These are phyloP conservation scores for Phrynocephalus versicolor DNA, from an alignment of 2,113 vertebrate genomes.

Conservation along the genomic window DNA sequence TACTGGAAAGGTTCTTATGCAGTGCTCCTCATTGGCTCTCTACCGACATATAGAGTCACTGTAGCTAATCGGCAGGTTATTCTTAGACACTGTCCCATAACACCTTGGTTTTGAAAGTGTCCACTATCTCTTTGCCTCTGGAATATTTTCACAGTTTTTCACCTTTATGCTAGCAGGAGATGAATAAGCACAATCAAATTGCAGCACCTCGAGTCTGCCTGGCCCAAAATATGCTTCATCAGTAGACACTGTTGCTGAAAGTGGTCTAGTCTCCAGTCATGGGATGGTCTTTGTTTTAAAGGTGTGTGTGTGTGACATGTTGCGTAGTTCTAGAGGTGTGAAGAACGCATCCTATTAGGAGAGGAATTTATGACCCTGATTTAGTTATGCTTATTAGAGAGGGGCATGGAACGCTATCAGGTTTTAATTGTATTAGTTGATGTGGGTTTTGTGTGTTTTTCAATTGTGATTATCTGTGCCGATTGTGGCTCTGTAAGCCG, in stretches of 20 bases:
- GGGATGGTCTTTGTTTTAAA: no score
- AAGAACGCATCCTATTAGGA: no score
- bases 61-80: slow-evolving; percentile 16
- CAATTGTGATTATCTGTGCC: no score
- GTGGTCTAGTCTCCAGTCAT: no score
- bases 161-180: neutral
- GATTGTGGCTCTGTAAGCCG: no score
- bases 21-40: slow-evolving; percentile 20
- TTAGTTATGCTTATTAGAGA: no score
- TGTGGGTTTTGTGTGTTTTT: no score
- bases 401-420: no score
- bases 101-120: neutral
- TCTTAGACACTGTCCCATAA: slow-evolving; percentile 4
- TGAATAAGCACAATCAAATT: neutral
- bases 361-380: no score
- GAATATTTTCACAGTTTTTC: neutral
- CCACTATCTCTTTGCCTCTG: neutral
- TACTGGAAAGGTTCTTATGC: slow-evolving; percentile 22
- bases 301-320: neutral
- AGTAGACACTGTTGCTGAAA: no score
- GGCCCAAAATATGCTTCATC: neutral
- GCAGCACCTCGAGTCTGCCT: neutral
- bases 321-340: neutral
- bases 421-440: no score
- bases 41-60: slow-evolving; percentile 24